Evolutionary conservation across 1,140 invertebrate species (phyloP), one percentile per base, ranked within the genome.

Genomic region (Drosophila kohkoa): DNA sequence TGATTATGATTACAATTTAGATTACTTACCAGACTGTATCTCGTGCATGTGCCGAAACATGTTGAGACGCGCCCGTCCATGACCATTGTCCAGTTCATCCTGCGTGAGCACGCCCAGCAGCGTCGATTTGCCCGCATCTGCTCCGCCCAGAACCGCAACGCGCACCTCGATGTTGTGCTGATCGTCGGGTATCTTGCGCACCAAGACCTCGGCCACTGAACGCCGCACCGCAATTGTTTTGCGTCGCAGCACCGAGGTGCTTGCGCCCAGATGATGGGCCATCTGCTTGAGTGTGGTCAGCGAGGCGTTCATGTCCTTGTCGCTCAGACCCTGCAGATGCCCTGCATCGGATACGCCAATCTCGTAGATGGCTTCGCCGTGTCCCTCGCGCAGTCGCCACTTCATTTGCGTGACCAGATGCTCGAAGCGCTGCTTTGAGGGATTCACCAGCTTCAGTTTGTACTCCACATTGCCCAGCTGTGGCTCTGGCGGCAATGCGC

Each of bases 1-100:
- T 20, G 20, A 20, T 20, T 20, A 0, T 20, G 20, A 20, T 20
- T 3, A 5, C 16, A 3, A 16, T 1, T 28, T 7, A 3, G 5
- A 11, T 10, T 55, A 5, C 46, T 48, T 70, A 85, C 82, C 82
- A 38, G 97, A 97, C 92, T 98, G 97, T 78, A 99, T 97, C 93
- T 99, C 99, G 93, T 99, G 99, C 73, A 98, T 93, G 92, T 99
- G 98, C 8, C 98, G 93, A 92, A 99, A 98, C 94, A 99, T 96
- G 93, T 99, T 99, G 0, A 99, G 93, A 41, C 99, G 94, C 0
- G 99, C 98, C 85, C 97, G 95, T 11, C 99, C 99, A 73, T 97
- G 93, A 0, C 99, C 99, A 94, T 99, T 99, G 92, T 99, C 99
- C 57, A 98, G 93, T 93, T 97, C 97, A 16, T 98, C 98, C 93